Conservation (phyloP, 2,797 vertebrate species). For the Lemur catta region DNA sequence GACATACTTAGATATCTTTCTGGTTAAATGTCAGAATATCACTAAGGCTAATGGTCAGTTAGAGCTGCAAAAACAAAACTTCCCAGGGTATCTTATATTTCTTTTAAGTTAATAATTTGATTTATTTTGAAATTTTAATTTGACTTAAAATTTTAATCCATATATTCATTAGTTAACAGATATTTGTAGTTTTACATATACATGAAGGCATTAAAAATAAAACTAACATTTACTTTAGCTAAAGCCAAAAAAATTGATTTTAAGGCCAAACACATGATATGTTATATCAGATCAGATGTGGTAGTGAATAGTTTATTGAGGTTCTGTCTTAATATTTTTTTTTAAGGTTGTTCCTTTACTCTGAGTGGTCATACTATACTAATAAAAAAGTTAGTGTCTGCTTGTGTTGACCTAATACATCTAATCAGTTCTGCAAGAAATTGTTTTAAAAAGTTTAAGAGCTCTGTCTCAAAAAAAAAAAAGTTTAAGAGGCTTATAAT, state of each 20-base stretch:
- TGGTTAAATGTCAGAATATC: not conserved
- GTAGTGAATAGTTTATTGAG: not conserved
- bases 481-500: conserved; percentile 76
- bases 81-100: not conserved
- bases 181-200: conserved; percentile 1
- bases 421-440: conserved; percentile 65
- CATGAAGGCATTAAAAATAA: not conserved
- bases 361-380: conserved; percentile 11
- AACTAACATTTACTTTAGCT: not conserved
- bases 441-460: conserved; percentile 76
- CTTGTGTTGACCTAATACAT: conserved; percentile 53
- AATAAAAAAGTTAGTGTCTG: conserved; percentile 37
- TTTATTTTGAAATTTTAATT: conserved; percentile 2
- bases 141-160: not conserved
- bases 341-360: not conserved
- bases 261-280: not conserved
- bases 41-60: not conserved
- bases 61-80: not conserved
- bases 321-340: not conserved
- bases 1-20: not conserved
- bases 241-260: not conserved
- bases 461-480: not conserved
- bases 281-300: not conserved
- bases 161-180: not conserved
- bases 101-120: not conserved